Conservation (phyloP, 2,797 vertebrate genomes). For the Rhynchonycteris naso region DNA sequence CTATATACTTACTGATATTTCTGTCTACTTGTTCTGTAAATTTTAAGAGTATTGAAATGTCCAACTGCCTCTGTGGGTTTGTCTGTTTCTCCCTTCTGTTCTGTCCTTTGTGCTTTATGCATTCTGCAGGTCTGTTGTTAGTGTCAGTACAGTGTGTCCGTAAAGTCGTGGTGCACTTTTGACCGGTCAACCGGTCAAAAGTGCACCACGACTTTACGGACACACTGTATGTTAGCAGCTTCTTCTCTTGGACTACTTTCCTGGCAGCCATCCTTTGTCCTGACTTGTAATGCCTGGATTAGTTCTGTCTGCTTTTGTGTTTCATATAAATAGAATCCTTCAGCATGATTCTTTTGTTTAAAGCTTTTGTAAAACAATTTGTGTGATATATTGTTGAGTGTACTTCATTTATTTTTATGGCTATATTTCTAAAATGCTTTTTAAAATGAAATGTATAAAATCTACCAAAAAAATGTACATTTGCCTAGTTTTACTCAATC, state of each 20-base stretch:
- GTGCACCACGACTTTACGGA: too few relatives aligned
- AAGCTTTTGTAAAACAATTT: neutral
- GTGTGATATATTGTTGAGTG: neutral
- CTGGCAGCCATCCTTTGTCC: neutral
- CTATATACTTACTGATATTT: neutral
- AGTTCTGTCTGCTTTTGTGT: neutral
- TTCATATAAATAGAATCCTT: neutral
- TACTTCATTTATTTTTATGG: neutral
- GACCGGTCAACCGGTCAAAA: too few relatives aligned
- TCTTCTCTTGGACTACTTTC: neutral
- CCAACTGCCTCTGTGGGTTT: neutral
- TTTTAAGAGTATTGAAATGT: neutral
- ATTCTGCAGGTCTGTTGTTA: neutral
- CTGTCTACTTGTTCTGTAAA: neutral
- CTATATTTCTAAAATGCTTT: constrained; percentile 14
- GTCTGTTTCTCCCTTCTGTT: neutral
- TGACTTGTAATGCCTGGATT: neutral
- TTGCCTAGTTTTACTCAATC: neutral
- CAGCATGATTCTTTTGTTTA: neutral
- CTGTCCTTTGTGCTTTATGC: neutral
- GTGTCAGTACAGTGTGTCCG: too few relatives aligned
- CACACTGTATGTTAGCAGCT: neutral
- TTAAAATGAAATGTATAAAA: neutral
- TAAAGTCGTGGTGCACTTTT: too few relatives aligned
- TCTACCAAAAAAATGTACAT: neutral